These are phyloP conservation scores for Globodera rostochiensis DNA, from an alignment of 1,140 invertebrate genomes.

Conservation along the genomic window DNA sequence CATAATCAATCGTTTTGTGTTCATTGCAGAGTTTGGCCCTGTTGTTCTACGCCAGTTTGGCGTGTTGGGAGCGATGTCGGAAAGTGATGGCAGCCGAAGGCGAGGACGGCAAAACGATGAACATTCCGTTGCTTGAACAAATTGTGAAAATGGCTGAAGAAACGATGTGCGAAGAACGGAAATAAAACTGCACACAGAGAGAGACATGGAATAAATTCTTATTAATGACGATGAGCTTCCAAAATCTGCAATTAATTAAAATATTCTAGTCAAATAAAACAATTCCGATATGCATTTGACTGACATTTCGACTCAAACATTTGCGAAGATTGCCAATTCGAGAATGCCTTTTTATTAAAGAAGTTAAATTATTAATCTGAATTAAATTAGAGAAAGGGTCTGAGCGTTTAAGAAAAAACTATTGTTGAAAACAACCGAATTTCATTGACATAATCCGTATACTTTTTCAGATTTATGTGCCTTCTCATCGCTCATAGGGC, in stretches of 20 bases:
- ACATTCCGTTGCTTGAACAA: neutral
- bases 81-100: neutral
- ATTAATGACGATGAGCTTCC: neutral
- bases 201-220: neutral
- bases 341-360: too few relatives aligned
- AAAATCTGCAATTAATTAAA: neutral
- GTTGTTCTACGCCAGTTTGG: conserved; percentile 32
- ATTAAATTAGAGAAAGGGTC: too few relatives aligned
- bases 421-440: too few relatives aligned
- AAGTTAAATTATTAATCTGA: too few relatives aligned
- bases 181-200: neutral
- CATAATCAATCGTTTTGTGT: neutral
- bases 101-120: neutral
- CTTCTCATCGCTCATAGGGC: neutral
- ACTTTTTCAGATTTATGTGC: too few relatives aligned
- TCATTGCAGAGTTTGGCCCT: conserved; percentile 29
- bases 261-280: too few relatives aligned
- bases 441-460: too few relatives aligned
- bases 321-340: too few relatives aligned
- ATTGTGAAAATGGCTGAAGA: neutral
- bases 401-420: too few relatives aligned
- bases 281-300: too few relatives aligned
- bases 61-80: conserved; percentile 30
- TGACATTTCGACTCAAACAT: too few relatives aligned
- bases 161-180: neutral